Base-by-base conservation (phyloP, 2,797 vertebrate species). In the Chloroceryle inda region DNA sequence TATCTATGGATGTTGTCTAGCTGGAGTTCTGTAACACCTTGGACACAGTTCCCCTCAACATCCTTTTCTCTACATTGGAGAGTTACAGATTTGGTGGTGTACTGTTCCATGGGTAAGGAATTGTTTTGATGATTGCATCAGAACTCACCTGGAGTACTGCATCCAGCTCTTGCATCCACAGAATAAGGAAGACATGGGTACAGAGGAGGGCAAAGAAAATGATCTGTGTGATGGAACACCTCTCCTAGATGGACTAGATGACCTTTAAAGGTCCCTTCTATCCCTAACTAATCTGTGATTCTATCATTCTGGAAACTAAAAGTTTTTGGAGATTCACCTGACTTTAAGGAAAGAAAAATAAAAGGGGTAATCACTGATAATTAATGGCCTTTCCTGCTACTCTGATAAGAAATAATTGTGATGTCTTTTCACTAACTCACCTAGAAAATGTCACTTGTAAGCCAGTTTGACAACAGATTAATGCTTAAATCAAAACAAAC, bases 121-220 rank as follows among this genome's bases (percentile, higher is more conserved):
- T 38, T 38, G 38, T 38, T 38, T 38, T 38, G 38, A 38, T 38
- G 38, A 38, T 38, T 38, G 38, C 38, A 38, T 38, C 38, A 38
- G 38, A 38, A 38, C 38, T 38, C 38, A 0, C 27, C 19, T 37
- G 44, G 8, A 38, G 4, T n/a, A 20, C 26, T 53, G 23, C 2
- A 1, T 37, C 10, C 31, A 44, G 37, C 40, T 69, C 61, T 49
- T 13, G 23, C 20, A 13, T 50, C 31, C 9, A 14, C 37, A 38
- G 19, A 29, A 7, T 18, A 35, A 21, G 7, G 56, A 49, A 49
- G 47, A 49, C 3, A 13, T 1, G 20, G 47, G 47, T 24, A 23
- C 47, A 49, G 35, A 35, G 35, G n/a, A 61, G 6, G 13, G 44
- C 55, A n/a, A 37, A 5, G 13, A 37, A 45, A 35, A 47, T 24